Percentiles rank a stretch among this genome's conserved stretches.
phyloP scores from a whole-genome alignment of 2,113 vertebrate species.

The Hassar affinis region DNA sequence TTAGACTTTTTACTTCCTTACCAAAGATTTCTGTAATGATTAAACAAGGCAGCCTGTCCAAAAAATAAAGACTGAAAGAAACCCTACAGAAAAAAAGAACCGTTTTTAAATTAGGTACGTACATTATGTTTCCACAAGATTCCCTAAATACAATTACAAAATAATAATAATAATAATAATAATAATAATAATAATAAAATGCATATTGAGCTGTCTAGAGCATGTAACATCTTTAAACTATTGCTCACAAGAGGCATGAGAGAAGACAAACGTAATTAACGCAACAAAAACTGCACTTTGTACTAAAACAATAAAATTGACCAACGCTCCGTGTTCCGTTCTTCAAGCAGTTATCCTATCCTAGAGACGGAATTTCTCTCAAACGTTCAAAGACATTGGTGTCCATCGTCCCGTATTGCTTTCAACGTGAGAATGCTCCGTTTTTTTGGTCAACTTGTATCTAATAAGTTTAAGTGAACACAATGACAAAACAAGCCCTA shows the following conservation, averaged over 20 bases:
- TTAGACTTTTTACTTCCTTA: slow-evolving; percentile 16
- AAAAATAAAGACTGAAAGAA: slow-evolving; percentile 52
- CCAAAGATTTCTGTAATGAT: not conserved
- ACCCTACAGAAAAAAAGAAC: slow-evolving; percentile 38
- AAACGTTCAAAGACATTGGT: not conserved
- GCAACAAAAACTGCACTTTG: slow-evolving; percentile 7
- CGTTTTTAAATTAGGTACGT: slow-evolving; percentile 68
- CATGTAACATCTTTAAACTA: slow-evolving; percentile 24
- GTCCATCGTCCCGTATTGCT: slow-evolving; percentile 2
- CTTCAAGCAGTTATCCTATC: slow-evolving; percentile 34
- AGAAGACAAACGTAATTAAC: slow-evolving; percentile 1
- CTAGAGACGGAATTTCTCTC: slow-evolving; percentile 21
- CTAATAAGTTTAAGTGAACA: not conserved
- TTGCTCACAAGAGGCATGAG: slow-evolving; percentile 33
- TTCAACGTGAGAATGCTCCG: not conserved
- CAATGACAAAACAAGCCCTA: not conserved
- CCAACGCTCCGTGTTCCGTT: slow-evolving; percentile 15
- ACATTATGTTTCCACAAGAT: slow-evolving; percentile 58
- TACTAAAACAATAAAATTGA: slow-evolving; percentile 14
- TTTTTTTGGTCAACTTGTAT: slow-evolving; percentile 20
- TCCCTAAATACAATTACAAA: slow-evolving; percentile 51
- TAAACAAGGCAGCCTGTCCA: slow-evolving; percentile 1
- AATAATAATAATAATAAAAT: slow-evolving; percentile 17
- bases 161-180: slow-evolving; percentile 50
- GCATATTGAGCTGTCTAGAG: slow-evolving; percentile 11